Base-by-base conservation (phyloP, 2,888 invertebrate genomes). In the Camptogramma bilineatum region DNA sequence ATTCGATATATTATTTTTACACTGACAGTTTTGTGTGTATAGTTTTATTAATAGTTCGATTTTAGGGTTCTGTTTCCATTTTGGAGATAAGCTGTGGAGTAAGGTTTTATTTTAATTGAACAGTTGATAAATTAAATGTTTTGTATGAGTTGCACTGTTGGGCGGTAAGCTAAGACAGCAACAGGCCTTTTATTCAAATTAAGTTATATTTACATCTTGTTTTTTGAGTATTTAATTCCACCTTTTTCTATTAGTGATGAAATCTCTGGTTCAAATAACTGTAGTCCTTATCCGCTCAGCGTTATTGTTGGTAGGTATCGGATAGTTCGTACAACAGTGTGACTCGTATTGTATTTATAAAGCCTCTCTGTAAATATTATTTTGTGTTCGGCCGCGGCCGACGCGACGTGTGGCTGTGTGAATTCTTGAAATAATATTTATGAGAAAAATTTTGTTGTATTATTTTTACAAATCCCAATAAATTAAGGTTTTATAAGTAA, bases 361-460 rank as follows among this genome's bases (percentile, higher is more conserved):
- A 71, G 66, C 42, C 77, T 90, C 88, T 89, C 85, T 89, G 86
- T 91, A 90, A 92, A 91, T 92, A 91, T 92, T 91, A 91, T 92
- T 92, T 92, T 74, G 73, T 80, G 77, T 80, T 78, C 74, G 80
- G 72, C 28, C 0, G 28, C 28, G 28, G 28, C 28, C 73, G 69
- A 73, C 73, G 77, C 71, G 61, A 52, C 75, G 87, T 84, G 87
- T 83, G 83, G 85, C 79, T 84, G 62, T 57, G 76, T 77, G 79
- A 76, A 83, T 80, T 85, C 78, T 90, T 92, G 85, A 89, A 91
- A 92, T 92, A 90, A 92, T 92, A 92, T 92, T 92, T 92, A 81
- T 68, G 90, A 87, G 88, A 87, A 87, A 70, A 58, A 69, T 71
- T 19, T 4, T 52, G 55, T 70, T 77, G 78, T 86, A 80, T 86